Percentiles rank a stretch among this genome's conserved stretches.
These are phyloP conservation scores for Drosophila neonasuta DNA, from an alignment of 2,888 invertebrate species.

Conservation along the genomic window DNA sequence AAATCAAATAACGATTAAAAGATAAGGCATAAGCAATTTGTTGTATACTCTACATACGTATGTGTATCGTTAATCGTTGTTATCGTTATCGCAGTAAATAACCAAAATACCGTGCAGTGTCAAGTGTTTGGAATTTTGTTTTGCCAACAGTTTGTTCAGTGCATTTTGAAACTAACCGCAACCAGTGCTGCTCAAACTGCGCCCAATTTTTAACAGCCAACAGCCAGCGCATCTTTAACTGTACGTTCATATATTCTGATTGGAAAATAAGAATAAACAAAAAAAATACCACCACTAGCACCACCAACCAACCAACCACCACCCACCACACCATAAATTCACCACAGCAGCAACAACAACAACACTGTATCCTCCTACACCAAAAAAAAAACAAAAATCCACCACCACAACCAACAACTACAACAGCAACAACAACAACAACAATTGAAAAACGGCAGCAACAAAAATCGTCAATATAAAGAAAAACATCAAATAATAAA, in stretches of 20 bases:
- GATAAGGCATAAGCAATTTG: slow-evolving; percentile 23
- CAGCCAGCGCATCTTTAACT: slow-evolving; percentile 55
- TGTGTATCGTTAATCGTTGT: slow-evolving; percentile 46
- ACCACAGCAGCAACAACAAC: slow-evolving; percentile 44
- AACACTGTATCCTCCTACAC: slow-evolving; percentile 55
- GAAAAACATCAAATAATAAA: slow-evolving; percentile 31
- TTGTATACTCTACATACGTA: slow-evolving; percentile 14
- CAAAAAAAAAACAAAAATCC: slow-evolving; percentile 14
- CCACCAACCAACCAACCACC: slow-evolving; percentile 29
- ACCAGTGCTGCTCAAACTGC: slow-evolving; percentile 52
- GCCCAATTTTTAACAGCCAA: slow-evolving; percentile 20
- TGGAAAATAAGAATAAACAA: slow-evolving; percentile 47
- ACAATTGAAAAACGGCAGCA: slow-evolving; percentile 55
- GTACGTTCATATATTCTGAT: slow-evolving; percentile 47
- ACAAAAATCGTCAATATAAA: slow-evolving; percentile 28
- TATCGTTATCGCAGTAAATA: slow-evolving; percentile 41
- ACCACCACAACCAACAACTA: slow-evolving; percentile 32
- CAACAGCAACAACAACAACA: slow-evolving; percentile 35
- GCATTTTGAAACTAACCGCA: slow-evolving; percentile 51
- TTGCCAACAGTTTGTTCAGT: slow-evolving; percentile 37
- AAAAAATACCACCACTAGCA: slow-evolving; percentile 46
- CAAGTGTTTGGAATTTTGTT: slow-evolving; percentile 39
- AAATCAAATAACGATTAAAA: slow-evolving; percentile 24
- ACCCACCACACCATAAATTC: slow-evolving; percentile 40
- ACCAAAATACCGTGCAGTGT: slow-evolving; percentile 39